Percentiles rank a stretch among this genome's conserved stretches.
phyloP scores from a whole-genome alignment of 2,888 invertebrate species.

The Andricus quercusramuli region DNA sequence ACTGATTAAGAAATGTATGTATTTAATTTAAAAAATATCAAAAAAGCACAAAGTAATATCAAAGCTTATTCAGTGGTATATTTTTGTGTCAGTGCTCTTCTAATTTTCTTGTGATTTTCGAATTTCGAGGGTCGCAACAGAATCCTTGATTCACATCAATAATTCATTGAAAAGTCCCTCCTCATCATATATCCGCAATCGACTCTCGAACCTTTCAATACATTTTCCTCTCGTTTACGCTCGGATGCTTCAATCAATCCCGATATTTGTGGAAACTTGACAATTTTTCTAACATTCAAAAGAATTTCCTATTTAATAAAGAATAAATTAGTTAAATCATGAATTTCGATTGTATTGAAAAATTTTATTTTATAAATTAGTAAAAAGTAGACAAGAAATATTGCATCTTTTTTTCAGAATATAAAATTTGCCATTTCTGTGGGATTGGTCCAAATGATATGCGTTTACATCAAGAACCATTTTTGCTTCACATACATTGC shows the following conservation, averaged over 20 bases:
- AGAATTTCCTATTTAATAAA: neutral
- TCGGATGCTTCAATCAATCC: neutral
- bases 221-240: neutral
- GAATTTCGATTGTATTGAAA: too few species aligned
- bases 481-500: conserved; percentile 4
- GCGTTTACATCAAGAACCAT: neutral
- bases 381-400: too few species aligned
- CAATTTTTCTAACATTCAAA: neutral
- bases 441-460: neutral
- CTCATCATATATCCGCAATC: neutral
- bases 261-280: neutral
- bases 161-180: conserved; percentile 1
- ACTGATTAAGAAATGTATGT: too few species aligned
- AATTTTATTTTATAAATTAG: too few species aligned
- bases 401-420: neutral
- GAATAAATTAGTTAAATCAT: neutral
- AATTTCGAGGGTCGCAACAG: neutral
- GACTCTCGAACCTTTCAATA: neutral
- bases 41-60: neutral
- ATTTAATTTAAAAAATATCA: neutral
- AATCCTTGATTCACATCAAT: neutral
- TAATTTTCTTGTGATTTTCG: neutral
- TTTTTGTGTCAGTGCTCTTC: neutral
- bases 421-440: neutral
- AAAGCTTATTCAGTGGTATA: neutral